Evolutionary conservation across 2,888 invertebrate genomes (phyloP).

Genomic region (Nomada flava): DNA sequence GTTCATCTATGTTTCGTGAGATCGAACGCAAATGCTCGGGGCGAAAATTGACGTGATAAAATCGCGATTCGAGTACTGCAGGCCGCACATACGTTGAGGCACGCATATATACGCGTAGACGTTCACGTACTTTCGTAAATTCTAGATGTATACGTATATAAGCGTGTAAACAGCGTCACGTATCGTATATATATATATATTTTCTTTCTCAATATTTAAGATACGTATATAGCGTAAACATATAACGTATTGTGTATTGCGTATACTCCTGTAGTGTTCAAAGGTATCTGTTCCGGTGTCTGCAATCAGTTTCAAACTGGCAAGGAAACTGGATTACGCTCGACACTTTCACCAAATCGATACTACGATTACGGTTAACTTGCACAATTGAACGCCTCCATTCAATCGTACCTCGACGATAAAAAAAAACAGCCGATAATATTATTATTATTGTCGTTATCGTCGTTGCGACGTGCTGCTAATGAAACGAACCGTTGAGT

Average conservation of each 20-base stretch:
- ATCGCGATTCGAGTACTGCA: constrained; percentile 76
- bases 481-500: neutral
- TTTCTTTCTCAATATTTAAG: constrained; percentile 66
- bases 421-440: too few species aligned
- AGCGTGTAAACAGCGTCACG: constrained; percentile 65
- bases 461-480: too few species aligned
- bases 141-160: constrained; percentile 61
- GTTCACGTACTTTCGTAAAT: constrained; percentile 51
- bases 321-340: constrained; percentile 63
- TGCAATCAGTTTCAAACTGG: constrained; percentile 82
- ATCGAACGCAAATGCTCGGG: neutral
- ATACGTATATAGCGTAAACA: constrained; percentile 68
- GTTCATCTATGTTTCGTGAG: neutral
- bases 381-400: neutral
- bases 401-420: neutral
- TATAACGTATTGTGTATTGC: constrained; percentile 69
- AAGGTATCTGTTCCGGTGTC: constrained; percentile 81
- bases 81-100: constrained; percentile 81
- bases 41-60: neutral
- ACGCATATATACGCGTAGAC: constrained; percentile 68
- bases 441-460: too few species aligned
- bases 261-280: constrained; percentile 80
- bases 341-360: neutral
- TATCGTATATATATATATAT: constrained; percentile 61
- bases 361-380: neutral